Percentiles rank a stretch among this genome's conserved stretches.
Evolutionary conservation across 92 coral and sea anemone species (phyloP).

Genomic region (Bergia puertoricense): DNA sequence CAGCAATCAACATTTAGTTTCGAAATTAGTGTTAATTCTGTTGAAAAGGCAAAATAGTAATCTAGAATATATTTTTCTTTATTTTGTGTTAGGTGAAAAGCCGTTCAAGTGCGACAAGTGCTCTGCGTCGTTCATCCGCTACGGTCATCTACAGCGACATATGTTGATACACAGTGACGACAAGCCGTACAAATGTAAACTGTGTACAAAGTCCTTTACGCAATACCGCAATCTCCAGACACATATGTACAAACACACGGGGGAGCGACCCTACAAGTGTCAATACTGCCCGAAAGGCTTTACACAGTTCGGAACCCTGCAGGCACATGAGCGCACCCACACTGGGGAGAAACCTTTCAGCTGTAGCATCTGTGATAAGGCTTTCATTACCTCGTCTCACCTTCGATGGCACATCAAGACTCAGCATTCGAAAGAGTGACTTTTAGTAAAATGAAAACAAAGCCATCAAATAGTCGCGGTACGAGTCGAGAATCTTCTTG

Average conservation of each 20-base stretch:
- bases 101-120: slow-evolving; percentile 96
- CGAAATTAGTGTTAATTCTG: background rate
- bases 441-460: background rate
- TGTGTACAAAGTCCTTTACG: slow-evolving; percentile 95
- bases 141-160: slow-evolving; percentile 95
- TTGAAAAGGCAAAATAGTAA: background rate
- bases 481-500: background rate
- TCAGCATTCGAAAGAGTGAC: slow-evolving; percentile 66
- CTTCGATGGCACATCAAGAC: slow-evolving; percentile 98
- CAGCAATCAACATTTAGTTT: background rate
- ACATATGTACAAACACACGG: slow-evolving; percentile 98
- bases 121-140: slow-evolving; percentile 91
- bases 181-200: slow-evolving; percentile 94
- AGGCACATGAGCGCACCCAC: slow-evolving; percentile 98
- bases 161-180: slow-evolving; percentile 92
- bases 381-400: slow-evolving; percentile 96
- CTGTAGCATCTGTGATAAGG: slow-evolving; percentile 87
- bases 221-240: slow-evolving; percentile 97
- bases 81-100: slow-evolving; percentile 76
- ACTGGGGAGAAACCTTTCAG: slow-evolving; percentile 96
- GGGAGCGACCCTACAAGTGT: slow-evolving; percentile 94
- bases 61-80: background rate
- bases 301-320: slow-evolving; percentile 97
- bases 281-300: slow-evolving; percentile 97
- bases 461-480: background rate